These are phyloP conservation scores for Alloplasta piceator DNA, from an alignment of 2,888 invertebrate species.

Conservation along the genomic window DNA sequence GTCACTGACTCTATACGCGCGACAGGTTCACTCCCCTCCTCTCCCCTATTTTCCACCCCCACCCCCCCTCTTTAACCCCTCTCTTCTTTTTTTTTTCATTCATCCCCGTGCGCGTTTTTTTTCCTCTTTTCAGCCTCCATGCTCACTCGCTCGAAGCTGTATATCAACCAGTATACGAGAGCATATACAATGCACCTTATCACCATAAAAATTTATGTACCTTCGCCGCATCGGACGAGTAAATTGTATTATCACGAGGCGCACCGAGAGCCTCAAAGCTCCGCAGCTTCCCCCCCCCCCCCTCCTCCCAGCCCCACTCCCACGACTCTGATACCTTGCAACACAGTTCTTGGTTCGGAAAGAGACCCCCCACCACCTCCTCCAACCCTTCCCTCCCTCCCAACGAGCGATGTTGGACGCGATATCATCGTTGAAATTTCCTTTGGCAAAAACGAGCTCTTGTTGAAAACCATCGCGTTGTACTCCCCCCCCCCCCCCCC, in stretches of 20 bases:
- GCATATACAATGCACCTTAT: constrained; percentile 78
- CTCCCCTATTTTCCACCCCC: not conserved
- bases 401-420: not conserved
- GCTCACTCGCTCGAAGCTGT: constrained; percentile 37
- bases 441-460: constrained; percentile 59
- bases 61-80: not conserved
- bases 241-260: constrained; percentile 80
- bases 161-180: constrained; percentile 72
- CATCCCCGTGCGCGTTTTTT: constrained; percentile 24
- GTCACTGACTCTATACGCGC: constrained; percentile 63
- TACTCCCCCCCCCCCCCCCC: constrained; percentile 27
- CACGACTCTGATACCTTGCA: constrained; percentile 8
- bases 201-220: constrained; percentile 82
- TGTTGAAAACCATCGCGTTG: constrained; percentile 52
- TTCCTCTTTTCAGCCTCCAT: constrained; percentile 28
- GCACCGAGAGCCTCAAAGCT: constrained; percentile 42
- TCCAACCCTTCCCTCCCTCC: not conserved
- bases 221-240: constrained; percentile 77
- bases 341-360: too few species aligned
- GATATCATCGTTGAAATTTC: constrained; percentile 59
- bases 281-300: not conserved
- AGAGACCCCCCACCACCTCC: constrained; percentile 6
- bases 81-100: not conserved
- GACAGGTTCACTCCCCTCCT: not conserved
- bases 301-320: constrained; percentile 19